Evolutionary conservation across 2,797 vertebrate genomes (phyloP).

Genomic region (Sebastiscus albofasciatus): DNA sequence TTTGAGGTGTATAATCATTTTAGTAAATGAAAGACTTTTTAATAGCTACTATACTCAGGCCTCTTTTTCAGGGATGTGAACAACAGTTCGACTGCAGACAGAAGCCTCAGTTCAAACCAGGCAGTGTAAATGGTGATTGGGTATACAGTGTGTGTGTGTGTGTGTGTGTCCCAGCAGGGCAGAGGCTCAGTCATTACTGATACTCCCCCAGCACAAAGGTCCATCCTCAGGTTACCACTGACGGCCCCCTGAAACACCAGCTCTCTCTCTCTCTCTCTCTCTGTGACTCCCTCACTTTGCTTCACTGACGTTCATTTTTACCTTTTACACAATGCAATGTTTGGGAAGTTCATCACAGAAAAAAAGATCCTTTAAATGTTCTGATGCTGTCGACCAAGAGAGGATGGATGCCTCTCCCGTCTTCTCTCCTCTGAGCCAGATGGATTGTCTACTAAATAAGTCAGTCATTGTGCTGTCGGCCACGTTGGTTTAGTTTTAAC

Average conservation of each 20-base stretch:
- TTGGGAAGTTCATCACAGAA: not conserved
- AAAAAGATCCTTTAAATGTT: not conserved
- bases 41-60: not conserved
- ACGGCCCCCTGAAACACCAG: conserved; percentile 68
- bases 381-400: no score
- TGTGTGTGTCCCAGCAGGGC: conserved; percentile 55
- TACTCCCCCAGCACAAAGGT: conserved; percentile 79
- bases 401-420: not conserved
- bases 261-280: conserved; percentile 28
- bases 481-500: not conserved
- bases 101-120: not conserved
- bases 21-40: not conserved
- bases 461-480: not conserved
- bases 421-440: conserved; percentile 18
- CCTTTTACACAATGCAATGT: not conserved
- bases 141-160: conserved; percentile 42
- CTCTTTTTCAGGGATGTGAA: not conserved
- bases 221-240: conserved; percentile 80
- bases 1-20: not conserved
- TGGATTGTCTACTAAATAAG: conserved; percentile 25
- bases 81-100: not conserved
- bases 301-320: not conserved
- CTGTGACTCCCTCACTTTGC: conserved; percentile 4
- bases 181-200: conserved; percentile 75
- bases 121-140: not conserved